Conservation (phyloP, 2,888 invertebrate genomes). For the Stictocephala bisonia region DNA sequence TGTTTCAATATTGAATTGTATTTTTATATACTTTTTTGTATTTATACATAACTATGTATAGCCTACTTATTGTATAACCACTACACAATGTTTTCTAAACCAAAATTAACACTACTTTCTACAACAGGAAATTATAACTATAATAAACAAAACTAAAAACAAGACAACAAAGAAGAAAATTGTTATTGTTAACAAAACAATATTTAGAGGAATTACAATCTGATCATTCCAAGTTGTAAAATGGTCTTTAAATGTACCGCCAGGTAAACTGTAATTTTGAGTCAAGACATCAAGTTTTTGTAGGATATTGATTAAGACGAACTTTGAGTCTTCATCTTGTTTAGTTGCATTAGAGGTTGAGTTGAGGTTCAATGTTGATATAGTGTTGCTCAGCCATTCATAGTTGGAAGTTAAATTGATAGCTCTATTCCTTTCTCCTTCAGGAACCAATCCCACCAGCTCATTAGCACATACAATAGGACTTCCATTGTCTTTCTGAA, state of each 20-base stretch:
- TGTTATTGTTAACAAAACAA: slow-evolving; percentile 8
- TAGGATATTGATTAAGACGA: background rate
- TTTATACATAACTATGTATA: too few species aligned
- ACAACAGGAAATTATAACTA: slow-evolving; percentile 26
- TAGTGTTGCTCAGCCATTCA: background rate
- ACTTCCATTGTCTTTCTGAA: slow-evolving; percentile 20
- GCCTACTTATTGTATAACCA: too few species aligned
- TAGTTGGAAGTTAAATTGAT: slow-evolving; percentile 14
- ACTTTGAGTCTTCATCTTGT: background rate
- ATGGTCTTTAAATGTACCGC: background rate
- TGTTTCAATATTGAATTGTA: too few species aligned
- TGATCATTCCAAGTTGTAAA: slow-evolving; percentile 27
- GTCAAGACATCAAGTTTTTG: slow-evolving; percentile 4
- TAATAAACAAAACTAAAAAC: slow-evolving; percentile 21
- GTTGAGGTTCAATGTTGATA: background rate
- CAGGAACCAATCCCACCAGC: slow-evolving; percentile 7
- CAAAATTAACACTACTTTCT: too few species aligned
- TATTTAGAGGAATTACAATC: slow-evolving; percentile 15
- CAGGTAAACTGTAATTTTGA: too few species aligned
- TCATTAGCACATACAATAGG: slow-evolving; percentile 18
- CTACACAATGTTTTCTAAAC: too few species aligned
- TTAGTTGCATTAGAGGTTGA: background rate
- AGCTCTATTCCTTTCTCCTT: background rate
- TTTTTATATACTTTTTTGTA: too few species aligned
- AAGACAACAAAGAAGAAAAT: slow-evolving; percentile 27